Conservation (phyloP, 2,113 vertebrate species). For the Ctenomys sociabilis region DNA sequence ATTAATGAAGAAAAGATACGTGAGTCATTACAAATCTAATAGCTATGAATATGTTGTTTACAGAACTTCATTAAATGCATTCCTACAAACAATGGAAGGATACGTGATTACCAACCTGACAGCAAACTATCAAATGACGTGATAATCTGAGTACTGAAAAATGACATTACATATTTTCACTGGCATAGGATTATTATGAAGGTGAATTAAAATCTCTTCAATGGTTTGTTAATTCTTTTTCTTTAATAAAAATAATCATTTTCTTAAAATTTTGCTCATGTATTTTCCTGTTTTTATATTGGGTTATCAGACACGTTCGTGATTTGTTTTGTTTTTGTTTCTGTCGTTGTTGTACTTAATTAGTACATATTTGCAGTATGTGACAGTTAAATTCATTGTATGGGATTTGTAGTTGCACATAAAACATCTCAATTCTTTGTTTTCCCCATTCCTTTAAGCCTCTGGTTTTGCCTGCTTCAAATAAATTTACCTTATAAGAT, state of each 20-base stretch:
- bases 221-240: background rate
- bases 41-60: conserved; percentile 3
- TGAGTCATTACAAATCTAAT: background rate
- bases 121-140: conserved; percentile 14
- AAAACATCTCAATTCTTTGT: background rate
- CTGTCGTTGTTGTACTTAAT: background rate
- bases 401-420: too few species aligned
- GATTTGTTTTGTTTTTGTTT: background rate
- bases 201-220: background rate
- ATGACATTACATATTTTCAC: background rate
- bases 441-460: background rate
- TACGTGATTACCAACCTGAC: background rate
- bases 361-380: background rate
- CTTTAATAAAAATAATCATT: background rate
- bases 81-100: background rate
- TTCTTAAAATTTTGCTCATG: background rate
- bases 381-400: background rate
- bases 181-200: background rate
- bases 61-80: conserved; percentile 16
- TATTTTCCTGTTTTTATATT: background rate
- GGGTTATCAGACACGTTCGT: background rate
- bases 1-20: background rate
- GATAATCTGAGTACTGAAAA: background rate
- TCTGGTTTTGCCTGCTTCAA: background rate
- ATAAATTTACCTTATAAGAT: background rate